phyloP scores from a whole-genome alignment of 2,113 vertebrate genomes.

The Thermophis baileyi region DNA sequence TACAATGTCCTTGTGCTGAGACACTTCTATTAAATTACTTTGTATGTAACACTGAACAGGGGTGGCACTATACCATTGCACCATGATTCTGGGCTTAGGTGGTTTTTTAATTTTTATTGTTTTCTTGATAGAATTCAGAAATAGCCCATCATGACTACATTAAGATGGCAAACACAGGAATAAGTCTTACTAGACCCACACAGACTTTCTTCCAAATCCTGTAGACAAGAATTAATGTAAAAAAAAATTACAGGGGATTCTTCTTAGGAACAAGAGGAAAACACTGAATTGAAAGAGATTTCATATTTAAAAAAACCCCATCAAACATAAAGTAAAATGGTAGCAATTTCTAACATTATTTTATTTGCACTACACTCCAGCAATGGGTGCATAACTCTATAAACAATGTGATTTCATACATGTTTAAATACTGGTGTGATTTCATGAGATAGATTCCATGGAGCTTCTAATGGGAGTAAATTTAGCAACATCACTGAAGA shows the following conservation, averaged over 20 bases:
- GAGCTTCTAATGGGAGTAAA: not conserved
- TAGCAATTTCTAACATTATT: not conserved
- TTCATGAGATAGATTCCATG: not conserved
- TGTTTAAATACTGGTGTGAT: not conserved
- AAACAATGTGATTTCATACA: not conserved
- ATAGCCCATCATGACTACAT: not conserved
- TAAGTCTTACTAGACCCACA: not conserved
- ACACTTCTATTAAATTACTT: not conserved
- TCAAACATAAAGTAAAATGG: not conserved
- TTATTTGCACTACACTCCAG: not conserved
- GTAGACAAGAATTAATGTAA: not conserved
- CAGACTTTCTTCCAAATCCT: not conserved
- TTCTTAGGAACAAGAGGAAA: not conserved
- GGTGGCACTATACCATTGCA: not conserved
- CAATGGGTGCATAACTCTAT: not conserved
- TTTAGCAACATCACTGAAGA: not conserved
- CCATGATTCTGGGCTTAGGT: not conserved
- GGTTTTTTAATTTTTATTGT: not conserved
- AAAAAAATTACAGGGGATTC: not conserved
- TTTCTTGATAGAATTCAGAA: not conserved
- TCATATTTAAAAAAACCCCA: not conserved
- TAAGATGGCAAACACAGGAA: not conserved
- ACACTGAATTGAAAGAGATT: not conserved
- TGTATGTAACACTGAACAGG: not conserved
- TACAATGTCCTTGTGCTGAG: not conserved